Evolutionary conservation across 2,797 vertebrate genomes (phyloP), one percentile per base, ranked within the genome.

Genomic region (Ctenochaetus hawaiiensis): DNA sequence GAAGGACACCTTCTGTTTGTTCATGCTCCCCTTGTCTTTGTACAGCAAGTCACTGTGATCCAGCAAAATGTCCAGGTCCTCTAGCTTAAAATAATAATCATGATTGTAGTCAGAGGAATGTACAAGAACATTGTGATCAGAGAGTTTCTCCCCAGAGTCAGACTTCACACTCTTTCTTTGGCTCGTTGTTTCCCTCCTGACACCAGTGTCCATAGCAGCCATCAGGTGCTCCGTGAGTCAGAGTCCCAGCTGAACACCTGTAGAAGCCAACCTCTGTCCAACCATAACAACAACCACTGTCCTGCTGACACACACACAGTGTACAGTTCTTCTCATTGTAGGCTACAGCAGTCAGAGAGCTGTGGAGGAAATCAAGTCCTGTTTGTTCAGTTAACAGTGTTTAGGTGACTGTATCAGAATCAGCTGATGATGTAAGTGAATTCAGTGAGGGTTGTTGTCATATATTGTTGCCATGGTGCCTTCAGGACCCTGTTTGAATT

Each of bases 191-290:
- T 30, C 26, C 26, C 26, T 30, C 26, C 3, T 39, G 76, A 68
- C 57, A 12, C 14, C 22, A 0, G 30, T 18, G 39, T 62, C 34
- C 12, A 16, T 8, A 48, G 70, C 68, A 45, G 53, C 70, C 68
- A 57, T 67, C 59, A 72, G 30, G 64, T 68, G 67, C 23, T 45
- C 58, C 44, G 54, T 44, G 66, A 41, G 22, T 57, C 26, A n/a
- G 4, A 49, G 70, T 84, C 69, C 43, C 82, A 52, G 67, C 57
- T 65, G 57, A 74, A 41, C 39, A 9, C 51, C n/a, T n/a, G 10
- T 2, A 53, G 44, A 9, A 57, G 57, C 14, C 37, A 9, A 20
- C 10, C 48, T 52, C 70, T 20, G 10, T 5, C 4, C n/a, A 64
- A 14, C 67, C 70, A 52, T 63, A 47, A 74, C 67, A 80, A 72